Evolutionary conservation across 2,113 vertebrate species (phyloP).

Genomic region (Thamnaconus septentrionalis): DNA sequence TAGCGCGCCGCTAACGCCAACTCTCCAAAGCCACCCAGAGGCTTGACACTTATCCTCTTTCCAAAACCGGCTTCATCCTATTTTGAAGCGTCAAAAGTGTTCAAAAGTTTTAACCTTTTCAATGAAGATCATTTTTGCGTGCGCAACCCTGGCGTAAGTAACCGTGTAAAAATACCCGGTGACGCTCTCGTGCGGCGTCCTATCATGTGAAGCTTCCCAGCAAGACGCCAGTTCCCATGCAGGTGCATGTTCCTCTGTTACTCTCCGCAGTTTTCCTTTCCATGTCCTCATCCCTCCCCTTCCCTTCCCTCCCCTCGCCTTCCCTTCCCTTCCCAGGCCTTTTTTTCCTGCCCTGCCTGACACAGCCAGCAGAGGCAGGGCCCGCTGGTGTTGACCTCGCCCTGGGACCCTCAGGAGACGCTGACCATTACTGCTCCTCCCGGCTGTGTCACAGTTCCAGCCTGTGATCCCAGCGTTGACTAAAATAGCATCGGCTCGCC

Average conservation of each 20-base stretch:
- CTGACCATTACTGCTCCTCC: conserved; percentile 57
- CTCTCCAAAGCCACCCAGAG: no score
- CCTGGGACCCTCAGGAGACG: conserved; percentile 57
- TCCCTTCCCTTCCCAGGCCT: conserved; percentile 49
- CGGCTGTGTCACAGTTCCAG: conserved; percentile 55
- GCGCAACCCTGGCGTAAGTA: not conserved
- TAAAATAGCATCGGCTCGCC: conserved; percentile 57
- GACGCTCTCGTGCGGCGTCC: no score
- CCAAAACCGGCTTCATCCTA: no score
- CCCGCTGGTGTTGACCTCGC: conserved; percentile 58
- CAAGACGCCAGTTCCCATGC: no score
- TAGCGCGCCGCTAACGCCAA: no score
- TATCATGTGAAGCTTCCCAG: no score
- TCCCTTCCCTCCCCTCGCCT: conserved; percentile 18
- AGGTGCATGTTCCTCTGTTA: not conserved
- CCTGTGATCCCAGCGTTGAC: conserved; percentile 55
- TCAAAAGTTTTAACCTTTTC: no score
- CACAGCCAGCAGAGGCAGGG: conserved; percentile 42
- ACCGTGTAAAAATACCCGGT: not conserved
- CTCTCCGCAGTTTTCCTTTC: conserved; percentile 46
- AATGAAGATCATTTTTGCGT: no score
- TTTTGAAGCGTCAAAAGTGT: no score
- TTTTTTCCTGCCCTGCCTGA: conserved; percentile 58
- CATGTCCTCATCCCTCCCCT: conserved; percentile 69
- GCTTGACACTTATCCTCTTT: no score